Conservation (phyloP, 30 jellyfish, hydroid and myxozoan genomes). For the Phacellophora camtschatica region DNA sequence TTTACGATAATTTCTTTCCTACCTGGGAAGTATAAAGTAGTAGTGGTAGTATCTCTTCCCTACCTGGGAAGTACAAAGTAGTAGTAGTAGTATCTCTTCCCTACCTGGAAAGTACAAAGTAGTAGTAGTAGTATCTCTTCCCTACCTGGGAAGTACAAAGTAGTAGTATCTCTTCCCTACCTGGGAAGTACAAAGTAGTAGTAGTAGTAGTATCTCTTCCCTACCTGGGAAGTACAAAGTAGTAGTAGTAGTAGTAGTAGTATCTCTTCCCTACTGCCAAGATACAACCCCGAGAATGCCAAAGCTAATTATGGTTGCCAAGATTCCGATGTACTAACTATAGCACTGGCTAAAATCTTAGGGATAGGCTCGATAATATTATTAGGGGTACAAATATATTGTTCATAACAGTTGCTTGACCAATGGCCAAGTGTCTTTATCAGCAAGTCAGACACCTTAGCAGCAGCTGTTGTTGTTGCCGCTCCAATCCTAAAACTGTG, state of each 20-base stretch:
- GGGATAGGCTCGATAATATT: neutral
- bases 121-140: too few relatives aligned
- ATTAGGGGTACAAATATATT: slow-evolving; percentile 4
- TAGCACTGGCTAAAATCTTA: neutral
- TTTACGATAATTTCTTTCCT: too few relatives aligned
- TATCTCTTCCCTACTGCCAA: neutral
- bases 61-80: too few relatives aligned
- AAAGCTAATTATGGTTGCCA: neutral
- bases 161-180: neutral
- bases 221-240: neutral
- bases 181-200: neutral
- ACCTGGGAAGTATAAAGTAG: too few relatives aligned
- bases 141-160: too few relatives aligned
- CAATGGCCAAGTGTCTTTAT: slow-evolving; percentile 13
- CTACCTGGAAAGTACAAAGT: too few relatives aligned
- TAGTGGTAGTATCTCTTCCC: too few relatives aligned
- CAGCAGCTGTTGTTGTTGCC: slow-evolving; percentile 25
- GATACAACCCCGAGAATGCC: slow-evolving; percentile 1
- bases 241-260: slow-evolving; percentile 1
- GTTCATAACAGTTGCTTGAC: slow-evolving; percentile 10
- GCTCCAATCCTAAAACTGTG: slow-evolving; percentile 16
- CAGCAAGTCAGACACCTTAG: neutral
- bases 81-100: too few relatives aligned
- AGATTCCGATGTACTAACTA: neutral
- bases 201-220: neutral